A percentile compares a stretch with the other conserved stretches of the same genome.
Evolutionary conservation across 2,113 vertebrate genomes (phyloP).

Genomic region (Dasyurus viverrinus): DNA sequence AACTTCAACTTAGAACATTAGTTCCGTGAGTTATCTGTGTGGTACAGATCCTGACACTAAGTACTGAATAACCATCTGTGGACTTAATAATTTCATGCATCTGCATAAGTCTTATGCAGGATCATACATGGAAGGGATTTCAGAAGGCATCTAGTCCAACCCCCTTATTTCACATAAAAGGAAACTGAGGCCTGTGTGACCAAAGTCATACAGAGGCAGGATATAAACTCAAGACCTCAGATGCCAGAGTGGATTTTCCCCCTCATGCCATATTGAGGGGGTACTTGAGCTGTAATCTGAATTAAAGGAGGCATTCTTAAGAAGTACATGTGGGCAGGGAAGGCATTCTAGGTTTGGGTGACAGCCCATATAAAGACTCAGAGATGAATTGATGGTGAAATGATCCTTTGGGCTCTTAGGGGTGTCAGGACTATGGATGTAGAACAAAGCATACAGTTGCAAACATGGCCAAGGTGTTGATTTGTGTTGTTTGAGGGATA

Average conservation of each 20-base stretch:
- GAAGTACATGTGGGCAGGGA: not conserved
- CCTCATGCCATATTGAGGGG: not conserved
- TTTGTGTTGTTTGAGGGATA: not conserved
- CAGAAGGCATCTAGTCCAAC: not conserved
- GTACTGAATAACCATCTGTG: not conserved
- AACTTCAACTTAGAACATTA: not conserved
- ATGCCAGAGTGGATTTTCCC: not conserved
- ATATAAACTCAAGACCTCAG: not conserved
- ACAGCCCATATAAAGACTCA: not conserved
- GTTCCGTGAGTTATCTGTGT: not conserved
- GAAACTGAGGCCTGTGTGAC: not conserved
- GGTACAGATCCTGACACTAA: not conserved
- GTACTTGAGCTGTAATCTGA: not conserved
- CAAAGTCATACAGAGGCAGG: not conserved
- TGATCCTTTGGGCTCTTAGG: not conserved
- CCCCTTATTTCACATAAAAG: not conserved
- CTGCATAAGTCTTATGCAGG: not conserved
- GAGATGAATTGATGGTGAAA: not conserved
- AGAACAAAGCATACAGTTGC: not conserved
- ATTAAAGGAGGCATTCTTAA: not conserved
- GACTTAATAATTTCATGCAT: not conserved
- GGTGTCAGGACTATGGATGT: not conserved
- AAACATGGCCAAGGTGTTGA: not conserved
- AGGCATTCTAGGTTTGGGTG: not conserved
- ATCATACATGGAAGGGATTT: not conserved